Base-by-base conservation (phyloP, 1,140 invertebrate species). In the Eumeta japonica region DNA sequence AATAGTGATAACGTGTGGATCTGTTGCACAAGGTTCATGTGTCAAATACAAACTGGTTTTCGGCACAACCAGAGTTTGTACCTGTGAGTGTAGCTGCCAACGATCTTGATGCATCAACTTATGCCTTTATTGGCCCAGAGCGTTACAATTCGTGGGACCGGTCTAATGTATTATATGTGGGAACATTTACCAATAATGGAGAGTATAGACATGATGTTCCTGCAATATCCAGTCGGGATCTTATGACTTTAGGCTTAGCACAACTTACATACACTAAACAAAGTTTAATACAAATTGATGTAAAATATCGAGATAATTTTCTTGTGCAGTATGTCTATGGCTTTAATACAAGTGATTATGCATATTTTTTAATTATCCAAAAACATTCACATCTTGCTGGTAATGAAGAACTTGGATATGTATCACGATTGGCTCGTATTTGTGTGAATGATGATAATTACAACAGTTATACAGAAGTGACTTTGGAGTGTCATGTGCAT, bases 301-400 rank as follows among this genome's bases (percentile, higher is more conserved):
- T 94, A 9, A 94, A 94, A 59, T 94, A 94, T 66, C 83, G 92
- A 39, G 93, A 96, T 75, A 92, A 94, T 62, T 96, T 94, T 73
- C 77, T 95, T 4, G 92, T 98, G 13, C 86, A 92, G 57, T 98
- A 97, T 67, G 83, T 97, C 2, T 96, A 95, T 73, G 94, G 94
- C 9, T 98, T 98, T 60, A 91, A 94, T 67, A 90, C 92, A 2
- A 91, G 87, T 53, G 87, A 92, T 42, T 97, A 92, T 75, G 92
- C 93, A 2, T 98, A 98, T 66, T 96, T 98, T 76, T 83, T 95
- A 10, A 84, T 95, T 27, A 92, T 97, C 13, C 95, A 98, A 68
- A 94, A 94, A 63, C 85, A 89, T 52, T 93, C 90, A 3, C 89
- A 92, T 58, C 78, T 94, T 14, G 86, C 91, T 10, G 87, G 86